Base-by-base conservation (phyloP, 1,140 invertebrate genomes). In the Argopecten irradians region DNA sequence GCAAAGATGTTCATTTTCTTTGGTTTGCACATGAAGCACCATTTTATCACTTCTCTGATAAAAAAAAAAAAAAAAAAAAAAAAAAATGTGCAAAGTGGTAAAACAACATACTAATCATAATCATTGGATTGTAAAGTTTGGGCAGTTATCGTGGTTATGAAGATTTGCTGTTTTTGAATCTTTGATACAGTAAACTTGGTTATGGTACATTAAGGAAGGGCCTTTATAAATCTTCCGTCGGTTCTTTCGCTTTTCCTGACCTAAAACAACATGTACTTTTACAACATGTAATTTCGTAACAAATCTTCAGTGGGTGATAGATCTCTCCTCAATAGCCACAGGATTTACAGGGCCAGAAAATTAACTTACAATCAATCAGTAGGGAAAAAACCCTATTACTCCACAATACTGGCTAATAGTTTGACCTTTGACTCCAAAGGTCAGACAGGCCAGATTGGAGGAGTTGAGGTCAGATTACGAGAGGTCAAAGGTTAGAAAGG, bases 321-420 rank as follows among this genome's bases (percentile, higher is more conserved):
- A 28, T n/a, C 55, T 28, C 55, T 28, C 22, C 55, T 71, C 55
- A 71, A 71, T 71, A 5, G n/a, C 55, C 16, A 16, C n/a, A 71
- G n/a, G 1, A 22, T n/a, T 71, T n/a, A 71, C n/a, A 71, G 55
- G 43, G n/a, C 55, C 55, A 71, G 55, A 71, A 71, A 71, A 71
- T 71, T 71, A 71, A 71, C n/a, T 71, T 71, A 71, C 55, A 71
- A 71, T 71, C 14, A 71, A 71, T 71, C 55, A 28, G 55, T n/a
- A 5, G 11, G 22, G 28, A 71, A 39, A 39, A 71, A 71, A 28
- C 3, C 22, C 55, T 71, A 22, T 16, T 71, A 1, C 28, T 22
- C 28, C 28, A 71, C 1, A 71, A 71, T 71, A 5, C 22, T 28
- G 55, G 55, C 55, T n/a, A 28, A 71, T 28, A 71, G 55, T 71